These are phyloP conservation scores for Pterostichus madidus DNA, from an alignment of 2,888 invertebrate genomes.

Conservation along the genomic window DNA sequence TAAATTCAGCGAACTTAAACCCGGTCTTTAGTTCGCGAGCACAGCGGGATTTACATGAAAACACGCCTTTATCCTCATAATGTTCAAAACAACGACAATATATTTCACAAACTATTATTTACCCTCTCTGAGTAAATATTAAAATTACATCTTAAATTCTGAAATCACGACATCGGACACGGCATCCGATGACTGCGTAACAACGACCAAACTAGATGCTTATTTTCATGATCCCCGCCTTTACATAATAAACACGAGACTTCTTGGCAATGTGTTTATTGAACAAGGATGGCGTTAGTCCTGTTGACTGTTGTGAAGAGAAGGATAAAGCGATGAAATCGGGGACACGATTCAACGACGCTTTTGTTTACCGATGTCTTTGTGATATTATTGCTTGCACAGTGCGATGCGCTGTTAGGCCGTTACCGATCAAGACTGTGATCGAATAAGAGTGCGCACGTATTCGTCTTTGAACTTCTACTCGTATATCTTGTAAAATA, in stretches of 20 bases:
- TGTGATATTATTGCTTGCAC: constrained; percentile 61
- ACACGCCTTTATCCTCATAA: constrained; percentile 9
- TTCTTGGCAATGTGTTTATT: constrained; percentile 61
- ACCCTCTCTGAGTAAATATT: constrained; percentile 21
- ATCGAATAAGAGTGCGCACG: not conserved
- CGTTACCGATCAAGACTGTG: not conserved
- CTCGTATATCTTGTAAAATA: constrained; percentile 2
- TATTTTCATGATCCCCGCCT: constrained; percentile 63
- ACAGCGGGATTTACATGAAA: not conserved
- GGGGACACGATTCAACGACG: constrained; percentile 15
- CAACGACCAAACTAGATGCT: constrained; percentile 34
- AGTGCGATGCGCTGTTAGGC: constrained; percentile 15
- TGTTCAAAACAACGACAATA: not conserved
- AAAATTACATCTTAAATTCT: constrained; percentile 46
- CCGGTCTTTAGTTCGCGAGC: not conserved
- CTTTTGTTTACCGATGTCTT: constrained; percentile 61
- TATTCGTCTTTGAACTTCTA: not conserved
- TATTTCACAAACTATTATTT: constrained; percentile 19
- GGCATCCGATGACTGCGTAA: not conserved
- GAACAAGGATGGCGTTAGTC: constrained; percentile 19
- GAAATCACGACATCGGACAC: constrained; percentile 40
- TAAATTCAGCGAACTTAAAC: constrained; percentile 8
- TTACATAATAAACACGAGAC: constrained; percentile 61
- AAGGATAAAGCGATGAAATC: constrained; percentile 17
- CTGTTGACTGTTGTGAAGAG: not conserved